Evolutionary conservation across 2,113 vertebrate species (phyloP), one percentile per base, ranked within the genome.

Genomic region (Gavia stellata): DNA sequence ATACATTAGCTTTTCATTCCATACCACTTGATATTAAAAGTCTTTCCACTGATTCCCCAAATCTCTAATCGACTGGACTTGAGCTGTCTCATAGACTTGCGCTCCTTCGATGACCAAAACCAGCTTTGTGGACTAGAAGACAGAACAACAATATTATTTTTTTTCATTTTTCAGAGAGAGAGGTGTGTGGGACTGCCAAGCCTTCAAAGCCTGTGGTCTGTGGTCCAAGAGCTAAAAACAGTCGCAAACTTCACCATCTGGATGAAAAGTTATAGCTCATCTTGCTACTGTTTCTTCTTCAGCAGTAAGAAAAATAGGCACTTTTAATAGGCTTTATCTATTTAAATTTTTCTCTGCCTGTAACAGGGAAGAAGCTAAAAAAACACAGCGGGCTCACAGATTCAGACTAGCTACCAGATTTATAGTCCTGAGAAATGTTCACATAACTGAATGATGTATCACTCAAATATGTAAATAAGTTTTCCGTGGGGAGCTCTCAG

Each of bases 141-240:
- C 44, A 84, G 17, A 72, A 20, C 3, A 63, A 20, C 10, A 12
- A 2, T 4, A 9, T 9, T 53, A 17, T 86, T 78, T 17, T 29
- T 23, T 10, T 62, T 89, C 11, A 34, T 3, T 67, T 94, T 89
- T 67, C 38, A 56, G n/a, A 79, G 23, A 42, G 18, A 56, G 10
- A 53, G 5, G 7, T 68, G 9, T 6, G 14, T 88, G 67, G 66
- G 81, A 81, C 71, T 62, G 29, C 36, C 36, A 79, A 75, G n/a
- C 3, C 47, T 81, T 89, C 79, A 74, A 91, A 92, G 81, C n/a
- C 25, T 86, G 3, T 55, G n/a, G 12, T 81, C 61, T 73, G 42
- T 53, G 45, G 90, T 82, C n/a, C 70, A 88, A 66, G 70, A 91
- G 45, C 81, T 89, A 96, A 95, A 94, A 94, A 68, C 36, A 92